Evolutionary conservation across 1,140 invertebrate genomes (phyloP), one percentile per base, ranked within the genome.

Genomic region (Panulirus ornatus): DNA sequence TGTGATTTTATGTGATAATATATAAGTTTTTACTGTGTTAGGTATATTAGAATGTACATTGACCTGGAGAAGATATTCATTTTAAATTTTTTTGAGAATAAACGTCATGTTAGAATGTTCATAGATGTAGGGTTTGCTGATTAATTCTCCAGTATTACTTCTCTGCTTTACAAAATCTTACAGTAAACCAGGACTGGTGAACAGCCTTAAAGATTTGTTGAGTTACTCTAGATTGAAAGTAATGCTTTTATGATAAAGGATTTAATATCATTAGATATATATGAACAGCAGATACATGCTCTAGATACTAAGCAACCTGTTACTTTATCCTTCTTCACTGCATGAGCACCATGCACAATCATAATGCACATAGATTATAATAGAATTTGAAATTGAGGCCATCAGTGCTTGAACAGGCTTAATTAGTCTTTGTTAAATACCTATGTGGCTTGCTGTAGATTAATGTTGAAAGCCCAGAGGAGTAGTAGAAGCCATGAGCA

Each of bases 291-390:
- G 79, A 89, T 83, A 89, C 79, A 73, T 89, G 70, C 87, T 89
- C 70, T 73, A 89, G 44, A 83, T 73, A 89, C 58, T 89, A 83
- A 89, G 79, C 66, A 89, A 83, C 79, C 88, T 89, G 63, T 79
- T 70, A 88, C 79, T 84, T 84, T 89, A 89, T 84, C 88, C 88
- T 89, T 84, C 88, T 83, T 89, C 88, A 89, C 88, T 89, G 88
- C 88, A 89, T 89, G 88, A 89, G 88, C 88, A 89, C 88, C 88
- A 89, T 83, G 88, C 78, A 89, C 88, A 89, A 42, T 84, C 73
- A 83, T 73, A 89, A 89, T 89, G 88, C 88, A 89, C 88, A 89
- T 89, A 89, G 88, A 47, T 89, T 19, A 89, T 89, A 75, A 89
- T 83, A 83, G 38, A 75, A 84, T 78, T 88, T 82, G 78, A 88